Conservation (phyloP, 2,797 vertebrate species). For the Micromesistius poutassou region DNA sequence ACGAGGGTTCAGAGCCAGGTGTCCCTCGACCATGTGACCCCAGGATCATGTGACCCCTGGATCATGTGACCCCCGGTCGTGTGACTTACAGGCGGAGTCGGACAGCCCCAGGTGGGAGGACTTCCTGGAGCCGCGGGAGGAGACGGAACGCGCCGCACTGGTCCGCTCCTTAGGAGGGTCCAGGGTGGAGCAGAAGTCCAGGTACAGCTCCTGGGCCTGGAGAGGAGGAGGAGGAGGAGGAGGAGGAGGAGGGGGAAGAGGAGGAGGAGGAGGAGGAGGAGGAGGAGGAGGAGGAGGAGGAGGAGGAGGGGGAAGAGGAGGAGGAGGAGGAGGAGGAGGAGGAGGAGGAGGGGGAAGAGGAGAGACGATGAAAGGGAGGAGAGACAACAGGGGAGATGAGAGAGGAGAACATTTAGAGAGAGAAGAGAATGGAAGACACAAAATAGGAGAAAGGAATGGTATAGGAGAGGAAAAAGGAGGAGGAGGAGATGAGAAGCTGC, state of each 20-base stretch:
- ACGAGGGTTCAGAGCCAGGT: background rate
- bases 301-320: too few relatives aligned
- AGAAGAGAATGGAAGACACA: background rate
- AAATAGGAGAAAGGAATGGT: background rate
- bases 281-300: too few relatives aligned
- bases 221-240: slow-evolving; percentile 26
- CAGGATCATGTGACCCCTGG: background rate
- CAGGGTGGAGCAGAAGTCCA: slow-evolving; percentile 69
- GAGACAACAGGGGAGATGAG: background rate
- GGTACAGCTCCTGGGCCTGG: slow-evolving; percentile 78
- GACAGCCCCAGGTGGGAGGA: slow-evolving; percentile 75
- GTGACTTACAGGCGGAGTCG: slow-evolving; percentile 79
- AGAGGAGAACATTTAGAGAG: background rate
- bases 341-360: too few relatives aligned
- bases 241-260: background rate
- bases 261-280: too few relatives aligned
- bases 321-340: too few relatives aligned
- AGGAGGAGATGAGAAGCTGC: background rate
- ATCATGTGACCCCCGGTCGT: background rate
- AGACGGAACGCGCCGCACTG: slow-evolving; percentile 70
- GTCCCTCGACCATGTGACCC: background rate
- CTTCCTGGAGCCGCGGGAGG: slow-evolving; percentile 76
- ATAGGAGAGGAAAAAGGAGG: background rate
- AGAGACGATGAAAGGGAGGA: background rate
- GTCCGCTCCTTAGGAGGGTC: slow-evolving; percentile 64